phyloP scores from a whole-genome alignment of 2,113 vertebrate genomes.

The Benitochromis conjunctus region DNA sequence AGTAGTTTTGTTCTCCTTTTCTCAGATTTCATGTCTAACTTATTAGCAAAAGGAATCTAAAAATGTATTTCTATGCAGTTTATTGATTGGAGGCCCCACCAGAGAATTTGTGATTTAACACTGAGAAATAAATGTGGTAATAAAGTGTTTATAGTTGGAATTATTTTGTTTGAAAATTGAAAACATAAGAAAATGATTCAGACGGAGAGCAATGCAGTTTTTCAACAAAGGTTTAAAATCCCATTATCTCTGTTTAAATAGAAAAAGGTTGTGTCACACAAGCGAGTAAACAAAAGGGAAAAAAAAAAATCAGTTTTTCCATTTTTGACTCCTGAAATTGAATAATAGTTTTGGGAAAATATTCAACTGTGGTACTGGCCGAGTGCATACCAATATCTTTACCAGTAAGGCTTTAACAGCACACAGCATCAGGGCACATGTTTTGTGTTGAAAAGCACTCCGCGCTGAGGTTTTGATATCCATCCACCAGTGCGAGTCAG shows the following conservation, averaged over 20 bases:
- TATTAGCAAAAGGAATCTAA: neutral
- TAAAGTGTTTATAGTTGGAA: neutral
- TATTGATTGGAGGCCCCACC: neutral
- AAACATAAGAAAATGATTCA: neutral
- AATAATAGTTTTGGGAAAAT: slow-evolving; percentile 12
- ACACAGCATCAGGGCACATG: neutral
- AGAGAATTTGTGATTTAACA: neutral
- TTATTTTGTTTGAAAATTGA: neutral
- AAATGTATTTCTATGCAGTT: neutral
- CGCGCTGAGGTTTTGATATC: slow-evolving; percentile 22
- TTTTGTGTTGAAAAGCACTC: slow-evolving; percentile 12
- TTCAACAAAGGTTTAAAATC: neutral
- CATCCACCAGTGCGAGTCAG: neutral
- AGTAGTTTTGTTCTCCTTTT: neutral
- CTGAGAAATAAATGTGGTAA: neutral
- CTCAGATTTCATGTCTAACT: neutral
- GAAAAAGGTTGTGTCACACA: neutral
- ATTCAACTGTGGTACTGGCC: neutral
- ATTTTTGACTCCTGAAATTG: neutral
- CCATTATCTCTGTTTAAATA: neutral
- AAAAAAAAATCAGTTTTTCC: neutral
- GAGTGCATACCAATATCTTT: neutral
- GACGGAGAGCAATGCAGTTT: neutral
- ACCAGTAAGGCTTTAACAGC: neutral
- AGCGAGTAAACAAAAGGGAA: neutral